phyloP scores from a whole-genome alignment of 2,797 vertebrate genomes.

The Brachyrhaphis roseni region DNA sequence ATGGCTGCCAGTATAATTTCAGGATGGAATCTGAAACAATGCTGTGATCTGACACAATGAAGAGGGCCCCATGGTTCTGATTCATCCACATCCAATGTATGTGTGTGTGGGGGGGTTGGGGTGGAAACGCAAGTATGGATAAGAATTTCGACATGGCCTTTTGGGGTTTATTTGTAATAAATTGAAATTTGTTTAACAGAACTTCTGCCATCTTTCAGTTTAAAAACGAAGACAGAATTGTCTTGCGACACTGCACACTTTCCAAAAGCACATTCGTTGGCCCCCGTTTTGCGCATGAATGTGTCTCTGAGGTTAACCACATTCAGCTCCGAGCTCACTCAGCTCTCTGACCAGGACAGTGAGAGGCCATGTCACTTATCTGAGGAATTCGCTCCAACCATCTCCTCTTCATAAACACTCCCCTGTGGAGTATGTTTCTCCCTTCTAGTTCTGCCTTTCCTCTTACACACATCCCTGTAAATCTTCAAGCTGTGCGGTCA shows the following conservation, averaged over 20 bases:
- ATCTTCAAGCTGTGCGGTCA: slow-evolving; percentile 8
- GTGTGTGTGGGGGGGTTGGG: neutral
- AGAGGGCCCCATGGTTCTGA: slow-evolving; percentile 57
- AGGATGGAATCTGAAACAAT: slow-evolving; percentile 75
- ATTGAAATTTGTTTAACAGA: slow-evolving; percentile 18
- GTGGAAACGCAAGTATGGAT: neutral
- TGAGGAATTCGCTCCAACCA: slow-evolving; percentile 75
- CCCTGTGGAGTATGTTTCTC: slow-evolving; percentile 62
- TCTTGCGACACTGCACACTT: slow-evolving; percentile 7
- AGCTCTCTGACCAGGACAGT: slow-evolving; percentile 50
- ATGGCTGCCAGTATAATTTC: slow-evolving; percentile 66
- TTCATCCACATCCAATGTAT: slow-evolving; percentile 41
- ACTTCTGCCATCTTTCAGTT: neutral
- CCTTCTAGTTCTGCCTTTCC: slow-evolving; percentile 17
- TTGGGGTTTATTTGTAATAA: slow-evolving; percentile 23
- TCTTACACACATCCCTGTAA: slow-evolving; percentile 20
- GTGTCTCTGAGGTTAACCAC: slow-evolving; percentile 50
- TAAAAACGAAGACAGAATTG: neutral
- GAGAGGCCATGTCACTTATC: slow-evolving; percentile 72
- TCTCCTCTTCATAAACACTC: slow-evolving; percentile 77
- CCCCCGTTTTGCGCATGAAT: slow-evolving; percentile 14
- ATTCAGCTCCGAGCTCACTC: slow-evolving; percentile 37
- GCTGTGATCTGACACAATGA: slow-evolving; percentile 69
- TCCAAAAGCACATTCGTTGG: neutral
- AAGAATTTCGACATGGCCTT: slow-evolving; percentile 34